Conservation (phyloP, 2,113 vertebrate species). For the Pica pica region DNA sequence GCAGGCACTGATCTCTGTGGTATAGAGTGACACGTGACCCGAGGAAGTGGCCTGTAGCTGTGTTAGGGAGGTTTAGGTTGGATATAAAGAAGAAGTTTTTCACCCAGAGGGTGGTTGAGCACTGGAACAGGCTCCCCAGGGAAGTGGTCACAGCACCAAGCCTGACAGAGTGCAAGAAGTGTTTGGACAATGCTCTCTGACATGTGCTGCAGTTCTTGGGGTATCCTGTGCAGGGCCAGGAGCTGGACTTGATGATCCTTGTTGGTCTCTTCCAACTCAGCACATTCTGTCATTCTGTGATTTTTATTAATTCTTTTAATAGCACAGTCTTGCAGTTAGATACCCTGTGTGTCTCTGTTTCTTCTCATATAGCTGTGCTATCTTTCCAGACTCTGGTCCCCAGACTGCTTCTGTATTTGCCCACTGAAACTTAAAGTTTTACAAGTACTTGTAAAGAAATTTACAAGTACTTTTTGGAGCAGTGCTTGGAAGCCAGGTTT, state of each 20-base stretch:
- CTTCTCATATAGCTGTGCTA: background rate
- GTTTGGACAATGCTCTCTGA: background rate
- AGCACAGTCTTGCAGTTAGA: background rate
- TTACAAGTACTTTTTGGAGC: background rate
- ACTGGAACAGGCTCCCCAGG: background rate
- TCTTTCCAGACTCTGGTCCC: background rate
- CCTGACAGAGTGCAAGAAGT: background rate
- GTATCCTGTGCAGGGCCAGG: background rate
- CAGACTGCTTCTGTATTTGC: background rate
- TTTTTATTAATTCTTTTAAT: background rate
- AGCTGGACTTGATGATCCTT: background rate
- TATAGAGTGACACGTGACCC: background rate
- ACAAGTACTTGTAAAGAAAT: background rate
- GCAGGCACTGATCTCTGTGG: background rate
- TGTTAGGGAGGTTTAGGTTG: background rate
- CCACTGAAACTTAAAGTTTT: background rate
- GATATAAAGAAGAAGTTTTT: background rate
- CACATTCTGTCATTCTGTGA: background rate
- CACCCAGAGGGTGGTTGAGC: fast-evolving
- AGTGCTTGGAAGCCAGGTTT: background rate
- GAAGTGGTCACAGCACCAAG: background rate
- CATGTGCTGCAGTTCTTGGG: background rate
- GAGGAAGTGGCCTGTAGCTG: background rate
- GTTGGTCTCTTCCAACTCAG: background rate
- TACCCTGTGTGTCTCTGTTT: background rate